Percentiles rank a stretch among this genome's conserved stretches.
These are phyloP conservation scores for Aphodius sticticus DNA, from an alignment of 2,888 invertebrate species.

Conservation along the genomic window DNA sequence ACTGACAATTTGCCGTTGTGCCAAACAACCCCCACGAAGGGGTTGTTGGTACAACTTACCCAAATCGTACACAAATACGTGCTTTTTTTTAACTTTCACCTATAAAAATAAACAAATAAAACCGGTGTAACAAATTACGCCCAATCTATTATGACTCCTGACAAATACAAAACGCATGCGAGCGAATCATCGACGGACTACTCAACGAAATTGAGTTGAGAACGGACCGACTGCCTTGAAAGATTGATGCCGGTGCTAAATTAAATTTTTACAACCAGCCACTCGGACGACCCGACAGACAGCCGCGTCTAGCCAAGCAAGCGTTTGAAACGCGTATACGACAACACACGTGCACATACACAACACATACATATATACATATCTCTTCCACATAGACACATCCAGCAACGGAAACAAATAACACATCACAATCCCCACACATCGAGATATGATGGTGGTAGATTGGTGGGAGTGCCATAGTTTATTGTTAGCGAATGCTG, in stretches of 20 bases:
- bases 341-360: not conserved
- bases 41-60: too few species aligned
- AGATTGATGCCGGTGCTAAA: not conserved
- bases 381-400: not conserved
- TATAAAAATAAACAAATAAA: not conserved
- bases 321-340: not conserved
- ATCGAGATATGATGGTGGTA: not conserved
- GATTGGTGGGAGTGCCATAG: not conserved
- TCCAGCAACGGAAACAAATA: not conserved
- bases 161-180: not conserved
- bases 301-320: not conserved
- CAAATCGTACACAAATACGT: too few species aligned
- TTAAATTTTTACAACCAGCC: not conserved
- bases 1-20: too few species aligned
- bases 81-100: not conserved
- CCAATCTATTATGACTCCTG: not conserved
- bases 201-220: not conserved
- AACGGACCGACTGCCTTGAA: not conserved
- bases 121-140: not conserved
- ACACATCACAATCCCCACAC: not conserved
- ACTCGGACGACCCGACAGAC: not conserved
- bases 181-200: not conserved
- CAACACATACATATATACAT: not conserved
- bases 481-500: not conserved
- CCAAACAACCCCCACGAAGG: too few species aligned